Base-by-base conservation (phyloP, 2,113 vertebrate species). In the Marcusenius ussheri region DNA sequence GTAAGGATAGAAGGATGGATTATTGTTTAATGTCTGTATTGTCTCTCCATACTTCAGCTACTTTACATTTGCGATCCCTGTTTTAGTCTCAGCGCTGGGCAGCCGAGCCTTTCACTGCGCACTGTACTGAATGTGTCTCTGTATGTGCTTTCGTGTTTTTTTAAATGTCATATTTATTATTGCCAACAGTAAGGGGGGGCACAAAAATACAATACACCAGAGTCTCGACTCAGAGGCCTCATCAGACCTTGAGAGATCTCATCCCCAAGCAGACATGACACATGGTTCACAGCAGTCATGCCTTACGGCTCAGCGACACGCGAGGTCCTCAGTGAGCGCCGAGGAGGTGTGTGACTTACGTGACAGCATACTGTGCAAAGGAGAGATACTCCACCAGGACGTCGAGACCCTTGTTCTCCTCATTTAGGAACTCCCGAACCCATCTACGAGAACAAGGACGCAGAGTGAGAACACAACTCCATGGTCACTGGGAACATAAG, bases 391-490 rank as follows among this genome's bases (percentile, higher is more conserved):
- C 98, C 91, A 99, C 98, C 83, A 99, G 95, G 2, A 99, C 97
- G 85, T 99, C 98, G 51, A 99, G 95, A 66, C 98, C 98, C 94
- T 97, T 97, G 91, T 99, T 99, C 91, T 99, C 98, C 90, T 99
- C 98, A 1, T 99, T 99, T 91, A 99, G 95, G 95, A 99, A 99
- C 93, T 99, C 98, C 93, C 98, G 95, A 90, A 99, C 98, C 98
- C 98, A 99, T 45, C 98, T 99, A 90, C 0, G 56, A 45, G 8
- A 88, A 45, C 6, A n/a, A 66, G 62, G 31, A 88, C 85, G 39
- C 83, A 46, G 83, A 39, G 24, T 56, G 50, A 56, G 7, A 39
- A 35, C 15, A 87, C 27, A 15, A 15, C 49, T 51, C 53, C 49
- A 31, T 1, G n/a, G 24, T 31, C 11, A 51, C 49, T 31, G 27